Evolutionary conservation across 2,888 invertebrate species (phyloP).

Genomic region (Hanleya hanleyi): DNA sequence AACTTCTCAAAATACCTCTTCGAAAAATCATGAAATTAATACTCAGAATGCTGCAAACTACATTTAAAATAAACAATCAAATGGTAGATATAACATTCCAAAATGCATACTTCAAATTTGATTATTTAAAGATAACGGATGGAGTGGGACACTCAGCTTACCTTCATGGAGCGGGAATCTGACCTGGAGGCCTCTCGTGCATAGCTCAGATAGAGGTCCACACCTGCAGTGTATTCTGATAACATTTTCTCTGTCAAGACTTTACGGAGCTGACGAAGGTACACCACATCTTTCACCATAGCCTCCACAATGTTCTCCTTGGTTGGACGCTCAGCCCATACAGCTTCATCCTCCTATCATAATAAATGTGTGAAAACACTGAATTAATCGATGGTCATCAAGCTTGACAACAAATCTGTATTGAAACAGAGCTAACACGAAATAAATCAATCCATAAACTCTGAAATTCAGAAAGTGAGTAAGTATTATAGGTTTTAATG

Average conservation of each 20-base stretch:
- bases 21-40: too few species aligned
- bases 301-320: constrained; percentile 46
- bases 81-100: too few species aligned
- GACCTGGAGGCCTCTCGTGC: constrained; percentile 53
- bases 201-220: constrained; percentile 61
- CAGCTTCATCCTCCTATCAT: constrained; percentile 53
- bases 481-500: too few species aligned
- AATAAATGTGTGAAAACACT: background rate
- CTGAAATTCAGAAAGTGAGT: background rate
- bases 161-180: constrained; percentile 43
- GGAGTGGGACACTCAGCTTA: too few species aligned
- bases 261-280: constrained; percentile 54
- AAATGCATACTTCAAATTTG: too few species aligned
- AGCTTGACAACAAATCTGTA: background rate
- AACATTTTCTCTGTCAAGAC: constrained; percentile 62
- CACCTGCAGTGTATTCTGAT: constrained; percentile 61
- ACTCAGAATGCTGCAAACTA: too few species aligned
- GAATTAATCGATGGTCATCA: background rate
- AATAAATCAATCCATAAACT: background rate
- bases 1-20: too few species aligned
- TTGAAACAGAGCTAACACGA: background rate
- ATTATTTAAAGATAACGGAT: too few species aligned
- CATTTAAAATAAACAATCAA: too few species aligned
- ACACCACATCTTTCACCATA: constrained; percentile 54
- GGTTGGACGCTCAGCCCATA: constrained; percentile 58